These are phyloP conservation scores for Phyllotis vaccarum DNA, from an alignment of 2,797 vertebrate genomes.

Conservation along the genomic window DNA sequence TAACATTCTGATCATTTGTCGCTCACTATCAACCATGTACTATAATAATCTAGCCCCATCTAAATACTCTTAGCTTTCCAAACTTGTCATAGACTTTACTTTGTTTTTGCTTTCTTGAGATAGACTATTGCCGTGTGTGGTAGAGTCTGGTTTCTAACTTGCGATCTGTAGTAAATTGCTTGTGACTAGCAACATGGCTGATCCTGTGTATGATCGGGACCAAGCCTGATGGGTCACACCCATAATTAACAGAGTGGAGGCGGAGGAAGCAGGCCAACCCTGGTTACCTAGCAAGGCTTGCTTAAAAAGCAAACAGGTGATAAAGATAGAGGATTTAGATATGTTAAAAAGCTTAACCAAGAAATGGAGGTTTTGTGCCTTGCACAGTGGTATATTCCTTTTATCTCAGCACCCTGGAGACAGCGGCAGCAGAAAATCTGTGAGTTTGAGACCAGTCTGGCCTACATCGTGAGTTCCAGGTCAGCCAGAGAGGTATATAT, in stretches of 20 bases:
- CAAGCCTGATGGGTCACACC: neutral
- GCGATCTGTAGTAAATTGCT: neutral
- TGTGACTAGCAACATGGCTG: neutral
- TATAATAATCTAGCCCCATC: neutral
- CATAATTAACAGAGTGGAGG: neutral
- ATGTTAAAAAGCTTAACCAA: neutral
- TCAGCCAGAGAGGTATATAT: neutral
- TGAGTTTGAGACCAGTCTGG: neutral
- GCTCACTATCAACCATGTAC: neutral
- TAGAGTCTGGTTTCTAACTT: neutral
- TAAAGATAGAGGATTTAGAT: neutral
- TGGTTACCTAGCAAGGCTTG: neutral
- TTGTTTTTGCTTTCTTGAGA: neutral
- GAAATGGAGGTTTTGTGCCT: neutral
- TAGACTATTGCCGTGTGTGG: neutral
- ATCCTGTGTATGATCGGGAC: neutral
- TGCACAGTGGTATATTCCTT: neutral
- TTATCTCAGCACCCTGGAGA: neutral
- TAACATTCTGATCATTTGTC: neutral
- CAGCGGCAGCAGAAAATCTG: neutral
- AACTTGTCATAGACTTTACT: too few species aligned
- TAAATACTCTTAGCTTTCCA: neutral
- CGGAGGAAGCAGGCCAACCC: neutral
- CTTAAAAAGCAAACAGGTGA: neutral
- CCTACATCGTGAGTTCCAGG: neutral